Evolutionary conservation across 2,888 invertebrate species (phyloP).

Genomic region (Hemaris fuciformis): DNA sequence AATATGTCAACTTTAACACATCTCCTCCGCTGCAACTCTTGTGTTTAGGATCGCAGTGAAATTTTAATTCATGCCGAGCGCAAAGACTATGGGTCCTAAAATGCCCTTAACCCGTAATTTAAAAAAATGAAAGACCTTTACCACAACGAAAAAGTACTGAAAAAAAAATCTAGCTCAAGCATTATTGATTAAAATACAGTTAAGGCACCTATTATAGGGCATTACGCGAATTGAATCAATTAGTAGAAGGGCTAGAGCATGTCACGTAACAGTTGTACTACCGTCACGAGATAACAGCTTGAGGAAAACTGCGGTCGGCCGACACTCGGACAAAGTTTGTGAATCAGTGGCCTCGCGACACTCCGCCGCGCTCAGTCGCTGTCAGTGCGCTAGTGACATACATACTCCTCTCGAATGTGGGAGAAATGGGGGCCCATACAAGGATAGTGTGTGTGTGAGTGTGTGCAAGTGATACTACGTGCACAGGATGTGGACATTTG

Average conservation of each 20-base stretch:
- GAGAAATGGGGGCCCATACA: neutral
- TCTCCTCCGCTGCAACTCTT: too few relatives aligned
- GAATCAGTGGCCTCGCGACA: conserved; percentile 40
- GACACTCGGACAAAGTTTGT: conserved; percentile 23
- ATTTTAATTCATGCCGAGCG: too few relatives aligned
- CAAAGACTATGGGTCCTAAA: too few relatives aligned
- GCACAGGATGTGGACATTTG: neutral
- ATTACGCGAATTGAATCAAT: neutral
- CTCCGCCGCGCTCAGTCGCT: neutral
- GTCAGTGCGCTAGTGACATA: too few relatives aligned
- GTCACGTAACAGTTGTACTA: neutral
- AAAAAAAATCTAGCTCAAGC: too few relatives aligned
- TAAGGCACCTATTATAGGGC: neutral
- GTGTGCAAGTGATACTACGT: neutral
- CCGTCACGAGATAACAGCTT: neutral
- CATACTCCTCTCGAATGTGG: too few relatives aligned
- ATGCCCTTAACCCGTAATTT: too few relatives aligned
- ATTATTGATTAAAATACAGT: too few relatives aligned
- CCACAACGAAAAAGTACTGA: too few relatives aligned
- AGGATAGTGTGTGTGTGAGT: conserved; percentile 1
- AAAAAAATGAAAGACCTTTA: too few relatives aligned
- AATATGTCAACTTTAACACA: too few relatives aligned
- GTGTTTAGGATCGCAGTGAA: too few relatives aligned
- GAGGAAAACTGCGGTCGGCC: conserved; percentile 20
- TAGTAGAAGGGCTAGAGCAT: neutral